Percentiles rank a stretch among this genome's conserved stretches.
Evolutionary conservation across 1,140 invertebrate genomes (phyloP).

Genomic region (Schmidtea mediterranea): DNA sequence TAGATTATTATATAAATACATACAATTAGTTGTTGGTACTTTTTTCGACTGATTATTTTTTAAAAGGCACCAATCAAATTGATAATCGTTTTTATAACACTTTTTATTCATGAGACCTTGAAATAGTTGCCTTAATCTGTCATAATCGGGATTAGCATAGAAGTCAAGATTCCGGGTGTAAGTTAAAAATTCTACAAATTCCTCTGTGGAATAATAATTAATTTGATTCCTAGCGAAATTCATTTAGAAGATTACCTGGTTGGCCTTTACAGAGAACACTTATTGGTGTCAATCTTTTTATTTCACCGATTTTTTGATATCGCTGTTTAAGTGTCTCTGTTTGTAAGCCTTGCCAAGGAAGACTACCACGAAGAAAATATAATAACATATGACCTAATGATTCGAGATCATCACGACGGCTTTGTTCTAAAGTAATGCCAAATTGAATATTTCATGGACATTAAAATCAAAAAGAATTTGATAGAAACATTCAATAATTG

Average conservation of each 20-base stretch:
- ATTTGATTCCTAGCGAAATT: slow-evolving; percentile 72
- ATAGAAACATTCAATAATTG: no score
- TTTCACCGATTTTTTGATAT: slow-evolving; percentile 99
- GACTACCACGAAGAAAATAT: slow-evolving; percentile 90
- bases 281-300: slow-evolving; percentile 84
- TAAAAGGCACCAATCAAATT: slow-evolving; percentile 3
- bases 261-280: slow-evolving; percentile 87
- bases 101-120: slow-evolving; percentile 47
- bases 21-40: no score
- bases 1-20: no score
- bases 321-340: slow-evolving; percentile 95
- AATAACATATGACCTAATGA: slow-evolving; percentile 99
- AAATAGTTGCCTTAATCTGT: slow-evolving; percentile 79
- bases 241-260: slow-evolving; percentile 63
- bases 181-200: slow-evolving; percentile 44
- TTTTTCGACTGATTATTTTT: no score
- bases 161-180: slow-evolving; percentile 91
- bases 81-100: background rate
- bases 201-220: background rate
- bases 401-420: slow-evolving; percentile 88
- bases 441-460: no score
- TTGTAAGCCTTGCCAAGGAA: slow-evolving; percentile 98
- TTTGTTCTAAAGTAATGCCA: slow-evolving; percentile 46
- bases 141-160: slow-evolving; percentile 97
- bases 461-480: no score